Base-by-base conservation (phyloP, 2,797 vertebrate species). In the Artibeus lituratus region DNA sequence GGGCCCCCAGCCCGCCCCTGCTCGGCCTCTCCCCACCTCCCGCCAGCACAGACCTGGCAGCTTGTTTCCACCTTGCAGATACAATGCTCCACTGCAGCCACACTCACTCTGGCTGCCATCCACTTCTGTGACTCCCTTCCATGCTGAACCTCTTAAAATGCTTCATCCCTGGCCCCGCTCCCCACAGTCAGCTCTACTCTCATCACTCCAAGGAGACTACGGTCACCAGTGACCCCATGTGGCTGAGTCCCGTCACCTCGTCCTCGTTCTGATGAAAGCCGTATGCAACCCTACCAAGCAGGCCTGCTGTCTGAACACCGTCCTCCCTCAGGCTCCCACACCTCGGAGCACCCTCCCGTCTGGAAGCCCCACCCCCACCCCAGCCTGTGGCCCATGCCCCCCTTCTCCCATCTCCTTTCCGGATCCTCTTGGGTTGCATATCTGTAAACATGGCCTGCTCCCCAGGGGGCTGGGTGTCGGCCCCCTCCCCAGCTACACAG, bases 281-380 rank as follows among this genome's bases (percentile, higher is more conserved):
- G 47, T 35, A 12, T 3, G 62, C 24, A 14, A 16, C 72, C n/a
- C 15, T 5, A 53, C 44, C 21, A 10, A 3, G n/a, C 16, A 14
- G 1, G 7, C 42, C 24, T 44, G 15, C 11, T 21, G 7, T 18
- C 44, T 29, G 29, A 70, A 15, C 7, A n/a, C 22, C 42, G 18
- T 10, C 18, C 7, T 37, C 37, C 53, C 57, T 7, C 57, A 8
- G 53, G 44, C 51, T 24, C 29, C 35, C 51, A 5, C 4, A 26
- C 16, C 44, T 37, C 44, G 7, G 11, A 53, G 74, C 32, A 51
- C 15, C 35, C 22, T 44, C 37, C 5, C n/a, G 6, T 21, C 51
- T 32, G 22, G 37, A 55, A 2, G 1, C 9, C 3, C 24, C 37
- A 2, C 4, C 14, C 37, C 8, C 9, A 1, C 32, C 8, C 49